These are phyloP conservation scores for Rhagologus leucostigma DNA, from an alignment of 2,113 vertebrate genomes.

Conservation along the genomic window DNA sequence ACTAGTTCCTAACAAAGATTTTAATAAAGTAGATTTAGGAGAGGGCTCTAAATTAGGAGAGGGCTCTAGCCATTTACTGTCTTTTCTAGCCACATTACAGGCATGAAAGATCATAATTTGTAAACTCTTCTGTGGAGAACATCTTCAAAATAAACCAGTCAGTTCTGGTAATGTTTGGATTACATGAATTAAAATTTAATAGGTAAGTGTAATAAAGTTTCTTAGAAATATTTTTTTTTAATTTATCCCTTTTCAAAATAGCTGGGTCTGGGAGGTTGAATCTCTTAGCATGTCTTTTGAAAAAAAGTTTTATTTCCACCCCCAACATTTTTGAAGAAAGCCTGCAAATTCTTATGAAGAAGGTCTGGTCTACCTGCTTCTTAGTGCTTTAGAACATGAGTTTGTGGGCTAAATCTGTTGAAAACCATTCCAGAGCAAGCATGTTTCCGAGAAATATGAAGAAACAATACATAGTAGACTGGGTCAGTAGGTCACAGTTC, in stretches of 20 bases:
- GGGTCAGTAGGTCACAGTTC: background rate
- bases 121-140: background rate
- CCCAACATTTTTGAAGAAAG: background rate
- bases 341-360: fast-evolving
- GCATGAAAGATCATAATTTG: background rate
- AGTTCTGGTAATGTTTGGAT: background rate
- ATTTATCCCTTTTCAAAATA: background rate
- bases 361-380: background rate
- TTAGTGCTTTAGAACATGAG: background rate
- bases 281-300: background rate
- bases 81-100: background rate
- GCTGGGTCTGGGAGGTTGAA: fast-evolving
- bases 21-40: background rate
- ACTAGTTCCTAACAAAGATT: background rate
- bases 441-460: background rate
- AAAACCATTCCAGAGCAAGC: background rate
- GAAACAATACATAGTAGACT: background rate
- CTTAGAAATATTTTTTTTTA: background rate
- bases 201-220: background rate
- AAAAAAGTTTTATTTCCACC: background rate
- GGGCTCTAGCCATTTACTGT: background rate
- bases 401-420: background rate
- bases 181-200: background rate
- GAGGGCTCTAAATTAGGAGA: background rate
- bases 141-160: background rate